Evolutionary conservation across 30 jellyfish, hydroid and myxozoan species (phyloP), one percentile per base, ranked within the genome.

Genomic region (Turritopsis dohrnii): DNA sequence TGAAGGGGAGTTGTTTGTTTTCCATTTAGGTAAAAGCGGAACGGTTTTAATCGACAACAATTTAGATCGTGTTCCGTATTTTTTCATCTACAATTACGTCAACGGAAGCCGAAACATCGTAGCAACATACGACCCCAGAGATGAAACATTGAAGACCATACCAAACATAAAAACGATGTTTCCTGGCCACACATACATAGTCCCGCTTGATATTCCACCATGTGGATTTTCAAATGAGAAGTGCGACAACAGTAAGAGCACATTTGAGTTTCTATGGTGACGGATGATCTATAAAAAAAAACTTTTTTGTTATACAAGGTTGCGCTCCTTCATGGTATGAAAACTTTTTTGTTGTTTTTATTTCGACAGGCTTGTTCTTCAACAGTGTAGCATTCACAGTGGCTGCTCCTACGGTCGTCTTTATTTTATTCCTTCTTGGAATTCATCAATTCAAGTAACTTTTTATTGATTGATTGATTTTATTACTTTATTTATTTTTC

Each of bases 61-160:
- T 71, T 96, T 96, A 0, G 96, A 93, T 65, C 83, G 98, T 25
- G 81, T 89, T 22, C 98, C 98, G 8, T 16, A 77, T 8, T 93
- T 84, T 52, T 83, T 75, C 13, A 80, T 85, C 28, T 81, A 66
- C 79, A 88, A 88, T 52, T 83, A 83, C 17, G 87, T 76, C 65
- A 83, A 89, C 53, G 94, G 94, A 52, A 31, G n/a, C 8, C 66
- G 81, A 21, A 66, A 80, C n/a, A 66, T 77, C 8, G 65, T 85
- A 82, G 94, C 95, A 25, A 52, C 88, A 18, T 85, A 79, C 66
- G 94, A 89, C 54, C 96, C 98, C 1, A 29, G 82, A 16, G 23
- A 87, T 27, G 66, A 72, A 66, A 71, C 65, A 28, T 71, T 30
- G 24, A 82, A 66, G 8, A 79, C 23, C 53, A 27, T 69, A 69